Evolutionary conservation across 2,113 vertebrate genomes (phyloP).

Genomic region (Oreocharis arfaki): DNA sequence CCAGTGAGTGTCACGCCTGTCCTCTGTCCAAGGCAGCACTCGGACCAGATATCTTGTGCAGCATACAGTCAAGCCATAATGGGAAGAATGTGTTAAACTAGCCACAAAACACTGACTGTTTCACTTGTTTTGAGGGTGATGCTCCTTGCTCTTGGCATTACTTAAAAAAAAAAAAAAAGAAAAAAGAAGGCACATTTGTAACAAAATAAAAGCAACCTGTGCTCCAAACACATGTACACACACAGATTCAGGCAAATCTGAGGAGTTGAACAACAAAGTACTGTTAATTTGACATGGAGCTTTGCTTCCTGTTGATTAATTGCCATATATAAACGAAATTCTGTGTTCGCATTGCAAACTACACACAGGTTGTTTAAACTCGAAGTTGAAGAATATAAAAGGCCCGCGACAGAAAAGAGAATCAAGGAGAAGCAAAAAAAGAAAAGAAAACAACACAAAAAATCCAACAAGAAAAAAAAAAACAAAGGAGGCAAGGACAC

Average conservation of each 20-base stretch:
- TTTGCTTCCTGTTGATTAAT: not conserved
- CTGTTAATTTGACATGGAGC: not conserved
- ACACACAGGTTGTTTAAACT: not conserved
- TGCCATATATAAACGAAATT: not conserved
- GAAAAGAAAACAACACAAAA: not conserved
- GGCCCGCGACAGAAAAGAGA: not conserved
- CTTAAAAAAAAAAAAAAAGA: not conserved
- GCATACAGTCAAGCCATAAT: too few species aligned
- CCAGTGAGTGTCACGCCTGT: too few species aligned
- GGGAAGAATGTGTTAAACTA: not conserved
- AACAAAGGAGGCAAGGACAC: not conserved
- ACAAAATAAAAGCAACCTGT: not conserved
- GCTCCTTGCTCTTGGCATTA: not conserved
- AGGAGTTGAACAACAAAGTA: not conserved
- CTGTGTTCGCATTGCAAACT: not conserved
- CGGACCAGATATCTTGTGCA: rapidly evolving
- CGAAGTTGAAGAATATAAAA: not conserved
- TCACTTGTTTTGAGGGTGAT: not conserved
- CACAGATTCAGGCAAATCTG: not conserved
- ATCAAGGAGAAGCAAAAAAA: not conserved
- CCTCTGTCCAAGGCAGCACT: not conserved
- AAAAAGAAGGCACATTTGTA: not conserved
- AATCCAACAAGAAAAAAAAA: not conserved
- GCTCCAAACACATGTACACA: not conserved
- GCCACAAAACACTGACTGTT: not conserved